These are phyloP conservation scores for Mythimna pallens DNA, from an alignment of 2,888 invertebrate genomes.

Conservation along the genomic window DNA sequence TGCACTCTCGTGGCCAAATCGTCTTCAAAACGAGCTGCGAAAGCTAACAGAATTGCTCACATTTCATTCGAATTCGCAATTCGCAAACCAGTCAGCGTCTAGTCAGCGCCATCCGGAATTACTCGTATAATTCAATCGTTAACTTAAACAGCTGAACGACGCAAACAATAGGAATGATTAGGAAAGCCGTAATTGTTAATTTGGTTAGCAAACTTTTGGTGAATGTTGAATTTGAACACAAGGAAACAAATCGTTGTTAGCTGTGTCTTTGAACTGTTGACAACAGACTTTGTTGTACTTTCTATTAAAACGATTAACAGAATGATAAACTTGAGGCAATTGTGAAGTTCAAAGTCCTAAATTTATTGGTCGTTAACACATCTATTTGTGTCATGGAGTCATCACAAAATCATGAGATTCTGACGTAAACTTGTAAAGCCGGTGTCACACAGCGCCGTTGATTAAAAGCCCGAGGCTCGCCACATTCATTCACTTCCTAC, in stretches of 20 bases:
- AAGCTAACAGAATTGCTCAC: constrained; percentile 68
- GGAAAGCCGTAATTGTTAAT: constrained; percentile 65
- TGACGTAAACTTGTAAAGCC: constrained; percentile 45
- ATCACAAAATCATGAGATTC: constrained; percentile 22
- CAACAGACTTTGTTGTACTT: constrained; percentile 23
- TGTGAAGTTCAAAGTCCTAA: constrained; percentile 18
- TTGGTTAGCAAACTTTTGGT: constrained; percentile 59
- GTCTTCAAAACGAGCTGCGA: constrained; percentile 44
- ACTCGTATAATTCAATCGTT: constrained; percentile 70
- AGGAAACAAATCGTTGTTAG: constrained; percentile 43
- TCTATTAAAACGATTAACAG: constrained; percentile 27
- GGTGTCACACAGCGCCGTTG: constrained; percentile 60
- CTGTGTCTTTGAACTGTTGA: constrained; percentile 34
- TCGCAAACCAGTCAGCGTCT: constrained; percentile 55
- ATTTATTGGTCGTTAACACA: constrained; percentile 9
- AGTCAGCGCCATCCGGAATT: constrained; percentile 60
- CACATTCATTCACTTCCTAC: constrained; percentile 67
- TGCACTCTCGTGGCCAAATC: constrained; percentile 43
- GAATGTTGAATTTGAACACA: constrained; percentile 51
- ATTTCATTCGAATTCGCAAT: constrained; percentile 70
- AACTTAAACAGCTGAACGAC: constrained; percentile 61
- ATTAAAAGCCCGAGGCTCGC: constrained; percentile 67
- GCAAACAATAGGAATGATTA: constrained; percentile 63
- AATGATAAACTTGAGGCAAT: constrained; percentile 3
- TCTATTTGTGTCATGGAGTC: constrained; percentile 4